Conservation (phyloP, 2,113 vertebrate genomes). For the Sapayoa aenigma region DNA sequence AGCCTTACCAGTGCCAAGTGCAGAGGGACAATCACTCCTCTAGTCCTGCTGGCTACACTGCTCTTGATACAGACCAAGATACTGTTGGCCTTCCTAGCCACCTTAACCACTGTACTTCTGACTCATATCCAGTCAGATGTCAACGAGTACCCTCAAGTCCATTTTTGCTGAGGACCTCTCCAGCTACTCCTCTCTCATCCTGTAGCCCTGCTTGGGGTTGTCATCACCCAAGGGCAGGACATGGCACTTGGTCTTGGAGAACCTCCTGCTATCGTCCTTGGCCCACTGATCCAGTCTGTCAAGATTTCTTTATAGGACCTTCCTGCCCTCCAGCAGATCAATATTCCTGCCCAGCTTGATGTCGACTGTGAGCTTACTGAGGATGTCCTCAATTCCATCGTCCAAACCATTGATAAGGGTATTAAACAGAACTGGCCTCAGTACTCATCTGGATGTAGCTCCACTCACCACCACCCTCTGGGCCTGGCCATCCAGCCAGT, state of each 20-base stretch:
- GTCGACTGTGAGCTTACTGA: background rate
- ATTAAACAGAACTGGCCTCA: background rate
- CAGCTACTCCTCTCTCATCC: background rate
- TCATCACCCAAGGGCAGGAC: background rate
- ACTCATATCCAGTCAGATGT: background rate
- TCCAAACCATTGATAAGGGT: background rate
- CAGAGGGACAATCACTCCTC: background rate
- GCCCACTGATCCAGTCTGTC: background rate
- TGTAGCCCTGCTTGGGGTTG: background rate
- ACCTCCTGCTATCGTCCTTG: background rate
- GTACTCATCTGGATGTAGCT: background rate
- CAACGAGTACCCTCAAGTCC: background rate
- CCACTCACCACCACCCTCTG: fast-evolving
- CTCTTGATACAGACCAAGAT: background rate
- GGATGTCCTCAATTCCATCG: background rate
- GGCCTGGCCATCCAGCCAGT: background rate
- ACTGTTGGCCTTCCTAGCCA: background rate
- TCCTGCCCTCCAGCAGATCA: background rate
- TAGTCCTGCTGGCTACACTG: background rate
- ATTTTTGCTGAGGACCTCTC: background rate
- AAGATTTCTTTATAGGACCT: background rate
- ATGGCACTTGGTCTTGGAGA: fast-evolving
- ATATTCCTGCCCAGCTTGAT: background rate
- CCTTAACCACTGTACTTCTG: background rate
- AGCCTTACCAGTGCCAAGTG: fast-evolving